A percentile compares a stretch with the other conserved stretches of the same genome.
These are phyloP conservation scores for Talpa occidentalis DNA, from an alignment of 2,113 vertebrate genomes.

Conservation along the genomic window DNA sequence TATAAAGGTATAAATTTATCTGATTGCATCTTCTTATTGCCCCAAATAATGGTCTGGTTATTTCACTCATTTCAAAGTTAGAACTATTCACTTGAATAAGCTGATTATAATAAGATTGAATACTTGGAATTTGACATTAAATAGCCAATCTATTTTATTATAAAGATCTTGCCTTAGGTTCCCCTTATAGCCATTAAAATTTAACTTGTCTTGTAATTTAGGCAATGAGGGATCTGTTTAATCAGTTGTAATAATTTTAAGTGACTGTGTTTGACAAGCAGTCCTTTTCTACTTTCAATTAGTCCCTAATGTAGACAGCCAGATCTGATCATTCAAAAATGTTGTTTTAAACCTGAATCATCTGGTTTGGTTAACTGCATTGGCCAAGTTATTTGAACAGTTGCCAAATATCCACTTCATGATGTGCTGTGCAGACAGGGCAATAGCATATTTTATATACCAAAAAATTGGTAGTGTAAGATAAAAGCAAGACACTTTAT, in stretches of 20 bases:
- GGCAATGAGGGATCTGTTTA: slow-evolving; percentile 67
- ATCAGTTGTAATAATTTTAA: slow-evolving; percentile 78
- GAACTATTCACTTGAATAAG: slow-evolving; percentile 54
- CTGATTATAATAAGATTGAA: slow-evolving; percentile 65
- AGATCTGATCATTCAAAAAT: slow-evolving; percentile 25
- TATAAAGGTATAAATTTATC: slow-evolving; percentile 40
- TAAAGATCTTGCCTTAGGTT: slow-evolving; percentile 63
- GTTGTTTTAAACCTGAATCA: neutral
- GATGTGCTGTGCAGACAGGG: slow-evolving; percentile 51
- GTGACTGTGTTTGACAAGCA: slow-evolving; percentile 67
- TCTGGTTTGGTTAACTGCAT: slow-evolving; percentile 48
- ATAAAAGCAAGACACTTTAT: neutral
- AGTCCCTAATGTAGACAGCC: slow-evolving; percentile 30
- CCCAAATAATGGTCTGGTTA: slow-evolving; percentile 39
- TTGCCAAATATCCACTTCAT: slow-evolving; percentile 54
- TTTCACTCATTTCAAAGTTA: slow-evolving; percentile 68
- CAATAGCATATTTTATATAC: slow-evolving; percentile 49
- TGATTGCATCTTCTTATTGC: slow-evolving; percentile 51
- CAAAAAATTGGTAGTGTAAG: slow-evolving; percentile 33
- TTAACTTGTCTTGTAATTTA: slow-evolving; percentile 72
- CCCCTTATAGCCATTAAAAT: slow-evolving; percentile 67
- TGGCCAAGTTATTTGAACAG: slow-evolving; percentile 57
- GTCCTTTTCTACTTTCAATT: slow-evolving; percentile 60
- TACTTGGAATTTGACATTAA: slow-evolving; percentile 66
- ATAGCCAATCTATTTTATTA: slow-evolving; percentile 71